Evolutionary conservation across 1,140 invertebrate genomes (phyloP).

Genomic region (Agrilus planipennis): DNA sequence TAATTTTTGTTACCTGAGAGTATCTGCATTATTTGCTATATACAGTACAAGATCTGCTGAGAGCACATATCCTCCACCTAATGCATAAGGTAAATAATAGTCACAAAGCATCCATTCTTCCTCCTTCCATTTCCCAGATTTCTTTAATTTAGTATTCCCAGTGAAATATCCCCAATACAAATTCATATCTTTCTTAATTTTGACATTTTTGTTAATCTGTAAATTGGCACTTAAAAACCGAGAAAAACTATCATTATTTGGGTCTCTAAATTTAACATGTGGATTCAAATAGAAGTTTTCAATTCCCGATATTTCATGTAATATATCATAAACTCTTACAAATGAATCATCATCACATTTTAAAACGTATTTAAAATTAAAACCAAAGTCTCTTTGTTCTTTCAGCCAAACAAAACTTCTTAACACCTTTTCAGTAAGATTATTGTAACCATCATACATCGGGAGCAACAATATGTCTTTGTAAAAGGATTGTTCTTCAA

Average conservation of each 20-base stretch:
- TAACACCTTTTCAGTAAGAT: conserved; percentile 62
- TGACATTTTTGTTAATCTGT: conserved; percentile 19
- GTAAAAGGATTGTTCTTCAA: conserved; percentile 48
- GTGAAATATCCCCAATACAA: conserved; percentile 93
- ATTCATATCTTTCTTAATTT: conserved; percentile 12
- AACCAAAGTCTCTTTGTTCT: conserved; percentile 36
- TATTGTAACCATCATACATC: conserved; percentile 56
- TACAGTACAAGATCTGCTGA: conserved; percentile 70
- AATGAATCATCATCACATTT: conserved; percentile 84
- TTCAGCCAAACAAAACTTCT: conserved; percentile 36
- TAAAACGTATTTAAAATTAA: conserved; percentile 63
- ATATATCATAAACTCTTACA: conserved; percentile 50
- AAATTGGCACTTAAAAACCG: conserved; percentile 24
- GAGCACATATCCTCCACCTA: conserved; percentile 90
- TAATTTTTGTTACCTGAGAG: conserved; percentile 43
- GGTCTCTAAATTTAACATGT: conserved; percentile 13
- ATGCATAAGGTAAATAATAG: conserved; percentile 87
- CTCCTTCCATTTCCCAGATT: conserved; percentile 79
- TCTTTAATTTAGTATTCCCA: conserved; percentile 68
- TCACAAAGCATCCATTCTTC: conserved; percentile 82
- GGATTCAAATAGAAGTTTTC: conserved; percentile 24
- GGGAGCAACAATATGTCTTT: conserved; percentile 57
- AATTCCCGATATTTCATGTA: conserved; percentile 41
- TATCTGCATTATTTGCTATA: conserved; percentile 59
- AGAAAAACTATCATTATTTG: conserved; percentile 18